Base-by-base conservation (phyloP, 2,113 vertebrate genomes). In the Neodontobutis hainanensis region DNA sequence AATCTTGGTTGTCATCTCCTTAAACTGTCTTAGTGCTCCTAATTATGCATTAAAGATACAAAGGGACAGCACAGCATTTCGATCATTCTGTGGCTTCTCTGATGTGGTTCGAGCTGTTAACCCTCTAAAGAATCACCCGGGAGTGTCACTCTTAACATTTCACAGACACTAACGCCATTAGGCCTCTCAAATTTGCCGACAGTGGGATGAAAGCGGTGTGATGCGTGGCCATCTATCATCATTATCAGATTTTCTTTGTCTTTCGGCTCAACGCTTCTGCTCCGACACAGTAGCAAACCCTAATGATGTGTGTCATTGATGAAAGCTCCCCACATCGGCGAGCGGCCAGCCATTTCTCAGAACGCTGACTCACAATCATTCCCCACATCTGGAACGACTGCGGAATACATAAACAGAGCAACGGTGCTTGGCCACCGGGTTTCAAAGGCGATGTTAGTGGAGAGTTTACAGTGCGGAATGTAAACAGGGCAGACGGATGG, bases 361-460 rank as follows among this genome's bases (percentile, higher is more conserved):
- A 89, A 81, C 82, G 81, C 89, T 79, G 83, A 80, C 71, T 87
- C 78, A 84, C 85, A 84, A 90, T 90, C 79, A 89, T 90, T 83
- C 75, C 55, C 64, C 82, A 89, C 88, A 92, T 92, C 90, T 92
- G 91, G 91, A 92, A 88, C 84, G 72, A 85, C 85, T 85, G 68
- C 76, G 56, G 80, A 77, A 90, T 85, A 86, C 80, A 81, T 88
- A 86, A 92, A 90, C 88, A 86, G 65, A 4, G 62, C 16, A 10
- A 50, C 53, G 46, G 56, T 57, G 45, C 53, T 51, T 63, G 72
- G 61, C 68, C 49, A 59, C 35, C 55, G 73, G 59, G 77, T 75
- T 75, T 85, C 82, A 80, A 89, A 83, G 81, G 62, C 49, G 69
- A 55, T 58, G 50, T 73, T 62, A 65, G 67, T 9, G 6, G 62